A percentile compares a stretch with the other conserved stretches of the same genome.
Conservation (phyloP, 92 coral and sea anemone species). For the Porites rus region DNA sequence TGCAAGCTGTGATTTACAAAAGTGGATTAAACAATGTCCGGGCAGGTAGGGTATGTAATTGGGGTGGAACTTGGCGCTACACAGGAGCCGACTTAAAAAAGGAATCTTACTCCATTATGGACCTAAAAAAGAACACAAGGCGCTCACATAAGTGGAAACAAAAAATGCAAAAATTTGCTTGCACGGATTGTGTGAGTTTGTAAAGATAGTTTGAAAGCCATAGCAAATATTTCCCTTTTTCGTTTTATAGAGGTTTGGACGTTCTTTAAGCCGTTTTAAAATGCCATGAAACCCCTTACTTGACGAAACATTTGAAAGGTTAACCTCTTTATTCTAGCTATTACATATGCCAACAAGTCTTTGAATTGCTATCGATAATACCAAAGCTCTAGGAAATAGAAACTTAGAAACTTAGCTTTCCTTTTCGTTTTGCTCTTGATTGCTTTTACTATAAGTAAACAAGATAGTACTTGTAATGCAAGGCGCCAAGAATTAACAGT, state of each 20-base stretch:
- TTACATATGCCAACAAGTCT: too few species aligned
- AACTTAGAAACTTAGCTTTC: neutral
- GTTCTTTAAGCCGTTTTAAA: neutral
- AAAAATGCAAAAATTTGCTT: slow-evolving; percentile 11
- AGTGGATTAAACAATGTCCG: slow-evolving; percentile 6
- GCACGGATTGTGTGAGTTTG: neutral
- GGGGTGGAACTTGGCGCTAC: slow-evolving; percentile 3
- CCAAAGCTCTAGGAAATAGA: neutral
- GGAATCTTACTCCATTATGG: slow-evolving; percentile 12
- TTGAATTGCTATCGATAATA: too few species aligned
- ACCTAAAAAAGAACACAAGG: slow-evolving; percentile 3
- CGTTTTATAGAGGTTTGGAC: neutral
- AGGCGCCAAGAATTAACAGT: neutral
- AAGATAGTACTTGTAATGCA: neutral
- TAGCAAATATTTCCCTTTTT: neutral
- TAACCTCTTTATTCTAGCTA: neutral
- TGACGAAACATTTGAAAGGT: slow-evolving; percentile 1
- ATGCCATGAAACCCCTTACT: neutral
- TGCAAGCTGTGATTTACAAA: slow-evolving; percentile 25
- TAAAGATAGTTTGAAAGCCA: neutral
- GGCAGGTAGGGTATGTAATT: neutral
- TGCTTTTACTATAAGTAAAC: neutral
- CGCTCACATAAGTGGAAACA: neutral
- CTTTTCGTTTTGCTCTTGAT: neutral
- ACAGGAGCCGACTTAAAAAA: slow-evolving; percentile 26